phyloP scores from a whole-genome alignment of 2,888 invertebrate genomes.

The Callyntrura guangdongensis region DNA sequence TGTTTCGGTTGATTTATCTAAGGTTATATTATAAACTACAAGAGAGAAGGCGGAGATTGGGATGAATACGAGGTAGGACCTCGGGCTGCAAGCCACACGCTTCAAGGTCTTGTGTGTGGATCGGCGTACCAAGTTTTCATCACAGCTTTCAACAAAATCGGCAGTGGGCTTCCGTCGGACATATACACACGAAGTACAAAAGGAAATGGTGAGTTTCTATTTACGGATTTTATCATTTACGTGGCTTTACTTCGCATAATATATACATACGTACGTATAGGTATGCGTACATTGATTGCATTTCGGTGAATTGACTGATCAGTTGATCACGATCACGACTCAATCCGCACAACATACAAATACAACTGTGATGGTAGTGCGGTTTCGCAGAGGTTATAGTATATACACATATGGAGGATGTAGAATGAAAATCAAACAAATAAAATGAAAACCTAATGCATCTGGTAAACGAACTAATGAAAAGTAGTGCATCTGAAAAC shows the following conservation, averaged over 20 bases:
- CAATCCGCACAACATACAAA: no score
- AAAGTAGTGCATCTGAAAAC: no score
- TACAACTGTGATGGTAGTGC: no score
- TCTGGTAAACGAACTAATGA: no score
- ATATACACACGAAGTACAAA: conserved; percentile 94
- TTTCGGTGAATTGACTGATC: no score
- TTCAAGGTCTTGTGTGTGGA: conserved; percentile 95
- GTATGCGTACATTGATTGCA: not conserved
- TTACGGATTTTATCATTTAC: conserved; percentile 1
- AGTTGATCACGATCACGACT: no score
- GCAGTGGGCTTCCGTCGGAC: conserved; percentile 95
- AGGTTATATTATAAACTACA: conserved; percentile 96
- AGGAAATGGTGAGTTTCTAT: conserved; percentile 89
- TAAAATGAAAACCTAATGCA: no score
- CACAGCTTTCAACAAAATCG: conserved; percentile 96
- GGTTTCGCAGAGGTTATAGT: no score
- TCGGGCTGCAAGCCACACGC: conserved; percentile 91
- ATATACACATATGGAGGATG: no score
- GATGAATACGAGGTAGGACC: conserved; percentile 95
- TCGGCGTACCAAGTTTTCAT: conserved; percentile 95
- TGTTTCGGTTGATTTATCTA: conserved; percentile 82
- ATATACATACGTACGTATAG: not conserved
- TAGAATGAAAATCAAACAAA: no score
- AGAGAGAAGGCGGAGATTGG: conserved; percentile 96
- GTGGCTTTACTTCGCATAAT: not conserved